Evolutionary conservation across 1,140 invertebrate species (phyloP), one percentile per base, ranked within the genome.

Genomic region (Bombus affinis): DNA sequence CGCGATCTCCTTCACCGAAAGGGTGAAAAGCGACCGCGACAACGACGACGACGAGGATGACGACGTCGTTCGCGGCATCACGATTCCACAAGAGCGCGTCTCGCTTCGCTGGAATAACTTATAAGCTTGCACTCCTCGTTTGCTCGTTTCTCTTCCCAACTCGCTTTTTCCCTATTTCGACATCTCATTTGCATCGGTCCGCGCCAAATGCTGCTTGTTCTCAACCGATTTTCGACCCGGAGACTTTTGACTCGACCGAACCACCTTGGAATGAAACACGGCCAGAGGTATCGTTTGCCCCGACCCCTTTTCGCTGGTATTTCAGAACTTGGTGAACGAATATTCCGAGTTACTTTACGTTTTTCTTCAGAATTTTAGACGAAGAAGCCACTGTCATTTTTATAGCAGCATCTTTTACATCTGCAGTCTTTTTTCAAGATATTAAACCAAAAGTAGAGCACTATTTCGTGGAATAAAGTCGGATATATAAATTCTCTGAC

Each of bases 81-180:
- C 57, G 42, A 68, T 68, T 68, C 77, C 77, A 12, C 42, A n/a
- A 37, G 65, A 35, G 18, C 39, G 10, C n/a, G 25, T 15, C 10
- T 22, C 78, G 37, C 47, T 39, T 71, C 28, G 44, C 13, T 15
- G 68, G 68, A 81, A 72, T 81, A 72, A 72, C 79, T 81, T 81
- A 72, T 57, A 71, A 42, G 44, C 47, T 22, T 8, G 47, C 47
- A 22, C 47, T 28, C 9, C 28, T n/a, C 32, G 8, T 35, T 70
- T 3, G 22, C 32, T 44, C 53, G 35, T 13, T 35, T 22, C 68
- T 71, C 25, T 4, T n/a, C 68, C 18, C 25, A 10, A 10, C 42
- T n/a, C 73, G 32, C 32, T 57, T 42, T 81, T 18, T 22, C 35
- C 2, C 25, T 15, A 3, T n/a, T 59, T 68, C 65, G 65, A 37